Conservation (phyloP, 2,113 vertebrate genomes). For the Coracopsis vasa region DNA sequence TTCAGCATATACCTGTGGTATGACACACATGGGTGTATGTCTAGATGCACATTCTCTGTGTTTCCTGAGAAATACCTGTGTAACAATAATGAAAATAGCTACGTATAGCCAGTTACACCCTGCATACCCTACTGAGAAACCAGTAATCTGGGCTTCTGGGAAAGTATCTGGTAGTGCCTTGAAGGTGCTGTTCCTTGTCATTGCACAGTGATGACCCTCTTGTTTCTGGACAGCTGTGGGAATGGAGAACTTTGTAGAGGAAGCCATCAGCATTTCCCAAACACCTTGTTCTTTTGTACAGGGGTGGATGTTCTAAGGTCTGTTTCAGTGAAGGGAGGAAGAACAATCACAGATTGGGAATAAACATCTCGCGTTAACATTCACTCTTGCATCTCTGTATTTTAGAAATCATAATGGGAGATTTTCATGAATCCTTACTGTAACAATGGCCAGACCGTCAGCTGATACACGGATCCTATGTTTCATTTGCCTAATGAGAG, state of each 20-base stretch:
- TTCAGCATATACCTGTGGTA: not conserved
- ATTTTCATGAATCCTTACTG: not conserved
- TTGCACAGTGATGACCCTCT: not conserved
- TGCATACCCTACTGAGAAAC: not conserved
- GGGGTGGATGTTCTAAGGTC: not conserved
- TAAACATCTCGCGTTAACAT: not conserved
- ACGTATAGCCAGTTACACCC: not conserved
- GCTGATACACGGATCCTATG: not conserved
- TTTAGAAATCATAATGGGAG: not conserved
- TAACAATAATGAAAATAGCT: not conserved
- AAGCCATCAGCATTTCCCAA: not conserved
- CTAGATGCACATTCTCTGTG: not conserved
- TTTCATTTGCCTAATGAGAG: not conserved
- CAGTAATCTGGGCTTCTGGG: not conserved
- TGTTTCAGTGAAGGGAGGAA: not conserved
- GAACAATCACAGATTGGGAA: not conserved
- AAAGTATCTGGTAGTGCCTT: not conserved
- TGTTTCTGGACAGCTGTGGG: not conserved
- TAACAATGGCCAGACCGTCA: not conserved
- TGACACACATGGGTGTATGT: not conserved
- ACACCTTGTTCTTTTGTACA: not conserved
- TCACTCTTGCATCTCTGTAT: not conserved
- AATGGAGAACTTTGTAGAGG: not conserved
- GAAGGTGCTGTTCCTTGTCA: not conserved
- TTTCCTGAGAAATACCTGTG: not conserved